Conservation (phyloP, 2,888 invertebrate genomes). For the Eristalis arbustorum region DNA sequence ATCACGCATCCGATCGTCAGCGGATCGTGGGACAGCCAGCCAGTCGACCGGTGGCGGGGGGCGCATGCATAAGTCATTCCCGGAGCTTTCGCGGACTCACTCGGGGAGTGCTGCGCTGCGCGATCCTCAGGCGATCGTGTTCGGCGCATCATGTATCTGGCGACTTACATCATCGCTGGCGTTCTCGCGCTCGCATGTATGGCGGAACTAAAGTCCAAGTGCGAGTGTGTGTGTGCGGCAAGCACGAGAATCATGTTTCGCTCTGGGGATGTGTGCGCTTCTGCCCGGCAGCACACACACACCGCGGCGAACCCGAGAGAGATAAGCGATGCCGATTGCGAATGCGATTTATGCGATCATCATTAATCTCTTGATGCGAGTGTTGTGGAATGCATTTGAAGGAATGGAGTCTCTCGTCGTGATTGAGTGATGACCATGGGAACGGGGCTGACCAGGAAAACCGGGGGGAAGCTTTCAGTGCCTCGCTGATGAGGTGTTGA, state of each 20-base stretch:
- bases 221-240: slow-evolving; percentile 31
- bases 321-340: slow-evolving; percentile 60
- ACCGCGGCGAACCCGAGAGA: slow-evolving; percentile 6
- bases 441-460: background rate
- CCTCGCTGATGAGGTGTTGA: background rate
- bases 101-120: slow-evolving; percentile 3
- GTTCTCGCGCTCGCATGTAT: slow-evolving; percentile 48
- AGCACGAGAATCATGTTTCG: too few species aligned
- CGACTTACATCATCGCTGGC: slow-evolving; percentile 53
- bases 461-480: background rate
- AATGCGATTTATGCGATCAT: slow-evolving; percentile 65
- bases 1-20: slow-evolving; percentile 17
- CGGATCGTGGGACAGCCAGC: slow-evolving; percentile 16
- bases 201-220: slow-evolving; percentile 48
- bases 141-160: slow-evolving; percentile 45
- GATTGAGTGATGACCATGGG: slow-evolving; percentile 7
- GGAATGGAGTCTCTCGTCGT: background rate
- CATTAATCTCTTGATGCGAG: slow-evolving; percentile 62
- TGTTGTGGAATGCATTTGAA: slow-evolving; percentile 51
- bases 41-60: slow-evolving; percentile 16
- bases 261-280: slow-evolving; percentile 36
- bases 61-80: background rate
- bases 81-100: slow-evolving; percentile 24
- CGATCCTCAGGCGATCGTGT: slow-evolving; percentile 52
- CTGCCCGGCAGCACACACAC: slow-evolving; percentile 10